Evolutionary conservation across 2,113 vertebrate species (phyloP).

Genomic region (Oncorhynchus tshawytscha): DNA sequence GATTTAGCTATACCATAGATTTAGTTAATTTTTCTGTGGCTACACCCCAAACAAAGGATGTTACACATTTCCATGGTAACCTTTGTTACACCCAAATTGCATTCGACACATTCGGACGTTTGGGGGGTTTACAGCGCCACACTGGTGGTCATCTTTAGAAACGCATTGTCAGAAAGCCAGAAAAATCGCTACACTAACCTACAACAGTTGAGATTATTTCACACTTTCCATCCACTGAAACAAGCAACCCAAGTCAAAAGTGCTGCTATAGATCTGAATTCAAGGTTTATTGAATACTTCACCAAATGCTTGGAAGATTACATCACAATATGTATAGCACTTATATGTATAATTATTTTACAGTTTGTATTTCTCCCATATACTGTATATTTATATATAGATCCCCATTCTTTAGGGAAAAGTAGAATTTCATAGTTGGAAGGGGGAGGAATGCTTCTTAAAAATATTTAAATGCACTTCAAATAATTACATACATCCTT

Average conservation of each 20-base stretch:
- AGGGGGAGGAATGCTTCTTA: conserved; percentile 72
- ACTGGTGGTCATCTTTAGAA: not conserved
- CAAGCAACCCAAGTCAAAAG: not conserved
- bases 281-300: conserved; percentile 73
- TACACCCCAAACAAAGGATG: conserved; percentile 59
- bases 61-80: conserved; percentile 69
- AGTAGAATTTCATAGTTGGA: conserved; percentile 73
- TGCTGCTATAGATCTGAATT: conserved; percentile 61
- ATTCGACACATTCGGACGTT: no score
- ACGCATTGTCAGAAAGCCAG: not conserved
- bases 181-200: not conserved
- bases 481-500: conserved; percentile 75
- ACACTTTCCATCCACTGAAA: not conserved
- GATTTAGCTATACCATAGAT: no score
- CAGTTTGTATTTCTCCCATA: conserved; percentile 65
- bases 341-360: conserved; percentile 74
- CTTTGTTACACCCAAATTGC: conserved; percentile 67
- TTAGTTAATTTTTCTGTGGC: no score
- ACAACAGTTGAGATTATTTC: not conserved
- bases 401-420: conserved; percentile 58
- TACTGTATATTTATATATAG: conserved; percentile 71
- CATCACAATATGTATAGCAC: conserved; percentile 72
- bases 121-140: conserved; percentile 35
- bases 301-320: conserved; percentile 74
- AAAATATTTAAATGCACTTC: conserved; percentile 78